Base-by-base conservation (phyloP, 2,797 vertebrate genomes). In the Heteromormyrus szaboi region DNA sequence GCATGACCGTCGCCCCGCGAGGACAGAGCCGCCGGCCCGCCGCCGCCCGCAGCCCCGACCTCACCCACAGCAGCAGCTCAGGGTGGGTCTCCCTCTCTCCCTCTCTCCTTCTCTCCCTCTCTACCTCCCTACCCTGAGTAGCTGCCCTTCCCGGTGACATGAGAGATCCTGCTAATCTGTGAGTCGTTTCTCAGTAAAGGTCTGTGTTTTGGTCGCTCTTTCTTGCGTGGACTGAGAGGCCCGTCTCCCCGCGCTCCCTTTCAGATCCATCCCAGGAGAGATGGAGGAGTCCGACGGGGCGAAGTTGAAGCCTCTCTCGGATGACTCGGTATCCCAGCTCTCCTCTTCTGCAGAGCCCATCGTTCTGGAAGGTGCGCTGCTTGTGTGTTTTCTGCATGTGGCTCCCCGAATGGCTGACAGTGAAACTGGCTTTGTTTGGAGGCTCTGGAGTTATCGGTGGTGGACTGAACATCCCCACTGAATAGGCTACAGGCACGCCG, bases 251-350 rank as follows among this genome's bases (percentile, higher is more conserved):
- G 2, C 65, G 85, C 93, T 91, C 0, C 92, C 91, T 7, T 91
- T 91, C 93, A 99, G 98, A 93, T 95, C 96, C 89, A 91, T 95
- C 90, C 91, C 96, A 81, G 97, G 96, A 96, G 98, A 98, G 91
- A 99, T 99, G 98, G 98, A 99, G 91, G 98, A 99, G 93, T 93
- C 96, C 0, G 98, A 99, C 76, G 90, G 92, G 50, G 94, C 97
- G 92, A 97, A 96, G 91, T 89, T 93, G 41, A 99, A 97, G 94
- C 96, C 96, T 88, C 93, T 93, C 29, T 91, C 95, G 0, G 98
- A 99, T 0, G 98, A 99, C 41, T 89, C 95, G 17, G 93, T 97
- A 79, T 97, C 97, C 0, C 95, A 98, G 33, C 95, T 97, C 7
- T 93, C 97, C 79, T 97, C 97, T 1, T 96, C 94, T 3, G 68